Evolutionary conservation across 2,113 vertebrate species (phyloP).

Genomic region (Oncorhynchus tshawytscha): DNA sequence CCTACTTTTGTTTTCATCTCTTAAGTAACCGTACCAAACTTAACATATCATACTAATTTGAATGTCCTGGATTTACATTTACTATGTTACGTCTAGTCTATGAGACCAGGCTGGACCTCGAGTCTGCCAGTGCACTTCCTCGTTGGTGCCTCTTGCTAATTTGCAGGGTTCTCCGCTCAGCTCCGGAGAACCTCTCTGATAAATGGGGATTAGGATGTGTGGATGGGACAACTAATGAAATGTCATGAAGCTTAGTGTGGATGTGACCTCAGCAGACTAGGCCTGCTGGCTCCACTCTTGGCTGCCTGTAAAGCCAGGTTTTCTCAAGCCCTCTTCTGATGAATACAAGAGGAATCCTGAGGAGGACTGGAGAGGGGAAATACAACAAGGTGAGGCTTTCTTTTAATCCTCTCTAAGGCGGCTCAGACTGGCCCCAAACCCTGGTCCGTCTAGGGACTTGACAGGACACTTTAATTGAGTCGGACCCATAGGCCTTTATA

Average conservation of each 20-base stretch:
- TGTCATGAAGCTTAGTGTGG: conserved; percentile 11
- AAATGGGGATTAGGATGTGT: conserved; percentile 44
- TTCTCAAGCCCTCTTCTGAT: not conserved
- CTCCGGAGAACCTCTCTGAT: conserved; percentile 75
- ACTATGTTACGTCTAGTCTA: too few species aligned
- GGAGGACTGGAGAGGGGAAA: conserved; percentile 5
- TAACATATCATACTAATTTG: too few species aligned
- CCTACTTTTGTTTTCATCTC: too few species aligned
- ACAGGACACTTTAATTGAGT: conserved; percentile 14
- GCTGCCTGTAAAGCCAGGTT: not conserved
- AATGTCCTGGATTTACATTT: too few species aligned
- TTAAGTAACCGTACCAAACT: too few species aligned
- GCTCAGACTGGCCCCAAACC: conserved; percentile 28
- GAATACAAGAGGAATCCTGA: conserved; percentile 3
- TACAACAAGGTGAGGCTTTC: conserved; percentile 23
- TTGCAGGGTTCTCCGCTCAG: conserved; percentile 76
- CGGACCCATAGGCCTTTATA: too few species aligned
- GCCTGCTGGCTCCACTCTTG: not conserved
- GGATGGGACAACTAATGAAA: conserved; percentile 44
- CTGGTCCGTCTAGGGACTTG: not conserved
- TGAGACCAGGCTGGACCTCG: conserved; percentile 42
- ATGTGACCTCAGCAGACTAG: not conserved
- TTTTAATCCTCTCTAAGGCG: conserved; percentile 40
- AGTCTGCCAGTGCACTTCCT: conserved; percentile 78
- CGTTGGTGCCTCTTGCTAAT: conserved; percentile 74